These are phyloP conservation scores for Spatulosminthurus flaviceps DNA, from an alignment of 2,888 invertebrate species.

Conservation along the genomic window DNA sequence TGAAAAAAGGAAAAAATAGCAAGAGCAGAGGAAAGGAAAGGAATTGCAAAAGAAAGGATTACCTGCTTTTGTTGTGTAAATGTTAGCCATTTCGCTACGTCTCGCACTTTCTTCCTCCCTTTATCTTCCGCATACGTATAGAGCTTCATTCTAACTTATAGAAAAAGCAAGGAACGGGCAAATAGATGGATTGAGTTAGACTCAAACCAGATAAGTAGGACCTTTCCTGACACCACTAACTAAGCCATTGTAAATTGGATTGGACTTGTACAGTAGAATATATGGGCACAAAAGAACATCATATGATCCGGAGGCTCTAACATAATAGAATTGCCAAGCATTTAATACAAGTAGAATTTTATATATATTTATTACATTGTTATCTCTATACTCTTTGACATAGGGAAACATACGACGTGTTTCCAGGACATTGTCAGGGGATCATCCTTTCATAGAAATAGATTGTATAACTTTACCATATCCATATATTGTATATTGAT, in stretches of 20 bases:
- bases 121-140: no score
- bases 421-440: no score
- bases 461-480: no score
- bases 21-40: constrained; percentile 40
- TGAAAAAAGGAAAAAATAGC: constrained; percentile 39
- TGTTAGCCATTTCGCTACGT: constrained; percentile 45
- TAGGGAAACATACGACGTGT: no score
- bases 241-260: constrained; percentile 18
- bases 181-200: constrained; percentile 10
- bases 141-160: constrained; percentile 3
- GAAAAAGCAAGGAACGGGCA: neutral
- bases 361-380: no score
- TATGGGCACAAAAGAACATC: no score
- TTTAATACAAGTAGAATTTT: no score
- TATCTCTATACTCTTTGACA: no score
- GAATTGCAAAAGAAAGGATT: constrained; percentile 42
- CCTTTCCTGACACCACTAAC: constrained; percentile 18
- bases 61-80: constrained; percentile 61
- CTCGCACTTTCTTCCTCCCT: neutral
- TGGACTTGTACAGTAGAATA: neutral
- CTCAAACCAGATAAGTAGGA: constrained; percentile 3
- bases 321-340: no score
- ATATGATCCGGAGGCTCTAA: neutral
- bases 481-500: no score
- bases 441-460: no score